These are phyloP conservation scores for Himalopsyche kuldschensis DNA, from an alignment of 2,888 invertebrate genomes.

Conservation along the genomic window DNA sequence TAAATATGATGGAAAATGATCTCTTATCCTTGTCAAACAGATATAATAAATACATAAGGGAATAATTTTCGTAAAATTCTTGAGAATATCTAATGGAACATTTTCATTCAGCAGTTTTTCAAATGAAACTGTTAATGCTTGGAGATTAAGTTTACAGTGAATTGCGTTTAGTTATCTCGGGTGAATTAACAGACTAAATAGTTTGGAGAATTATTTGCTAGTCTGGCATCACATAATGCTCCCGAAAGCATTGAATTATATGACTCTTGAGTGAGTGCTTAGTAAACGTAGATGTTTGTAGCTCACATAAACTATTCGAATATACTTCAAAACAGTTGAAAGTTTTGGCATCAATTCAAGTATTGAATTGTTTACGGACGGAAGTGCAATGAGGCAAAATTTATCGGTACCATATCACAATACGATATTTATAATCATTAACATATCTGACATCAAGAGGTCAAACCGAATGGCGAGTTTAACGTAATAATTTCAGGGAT, in stretches of 20 bases:
- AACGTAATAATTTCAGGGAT: too few relatives aligned
- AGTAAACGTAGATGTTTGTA: background rate
- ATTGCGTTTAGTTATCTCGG: background rate
- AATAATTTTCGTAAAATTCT: background rate
- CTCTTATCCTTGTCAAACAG: too few relatives aligned
- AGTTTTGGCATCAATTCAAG: background rate
- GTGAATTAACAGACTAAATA: background rate
- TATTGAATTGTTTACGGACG: background rate
- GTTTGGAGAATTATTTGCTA: background rate
- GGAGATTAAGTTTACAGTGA: background rate
- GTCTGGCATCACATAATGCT: background rate
- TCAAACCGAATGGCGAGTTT: too few relatives aligned
- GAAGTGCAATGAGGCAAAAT: too few relatives aligned
- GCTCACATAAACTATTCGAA: background rate
- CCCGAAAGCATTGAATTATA: background rate
- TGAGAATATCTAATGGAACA: background rate
- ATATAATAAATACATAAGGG: background rate
- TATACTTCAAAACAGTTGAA: background rate
- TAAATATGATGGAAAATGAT: too few relatives aligned
- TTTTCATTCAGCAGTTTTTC: background rate
- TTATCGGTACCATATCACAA: too few relatives aligned
- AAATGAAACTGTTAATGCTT: background rate
- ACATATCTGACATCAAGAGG: too few relatives aligned
- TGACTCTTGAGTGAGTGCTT: background rate
- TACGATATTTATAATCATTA: too few relatives aligned